Percentiles rank a stretch among this genome's conserved stretches.
phyloP scores from a whole-genome alignment of 2,113 vertebrate genomes.

The Scophthalmus maximus region DNA sequence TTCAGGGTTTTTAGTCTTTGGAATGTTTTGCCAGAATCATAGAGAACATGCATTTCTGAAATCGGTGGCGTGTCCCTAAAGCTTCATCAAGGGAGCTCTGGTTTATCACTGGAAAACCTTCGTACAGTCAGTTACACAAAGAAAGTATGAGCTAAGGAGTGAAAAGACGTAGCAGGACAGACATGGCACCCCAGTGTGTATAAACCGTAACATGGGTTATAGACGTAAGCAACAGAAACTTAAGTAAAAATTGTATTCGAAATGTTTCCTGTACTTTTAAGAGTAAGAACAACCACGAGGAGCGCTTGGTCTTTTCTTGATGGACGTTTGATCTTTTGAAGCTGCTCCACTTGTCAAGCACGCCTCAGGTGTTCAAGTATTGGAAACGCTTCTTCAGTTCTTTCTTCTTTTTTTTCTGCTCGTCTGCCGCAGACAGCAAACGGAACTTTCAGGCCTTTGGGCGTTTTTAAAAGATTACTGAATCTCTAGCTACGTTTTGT shows the following conservation, averaged over 20 bases:
- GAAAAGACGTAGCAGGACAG: background rate
- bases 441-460: conserved; percentile 66
- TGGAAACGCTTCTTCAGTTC: conserved; percentile 36
- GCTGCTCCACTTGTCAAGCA: conserved; percentile 48
- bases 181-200: conserved; percentile 35
- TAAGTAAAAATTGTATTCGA: conserved; percentile 44
- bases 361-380: conserved; percentile 41
- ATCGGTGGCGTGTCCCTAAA: background rate
- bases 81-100: background rate
- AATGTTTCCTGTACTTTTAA: conserved; percentile 39
- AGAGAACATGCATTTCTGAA: background rate
- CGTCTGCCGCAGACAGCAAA: conserved; percentile 51
- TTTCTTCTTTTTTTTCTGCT: conserved; percentile 37
- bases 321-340: conserved; percentile 53
- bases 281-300: conserved; percentile 17
- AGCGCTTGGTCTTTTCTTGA: conserved; percentile 42
- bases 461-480: conserved; percentile 82
- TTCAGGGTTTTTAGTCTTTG: background rate
- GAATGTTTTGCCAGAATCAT: background rate
- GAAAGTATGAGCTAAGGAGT: conserved; percentile 6
- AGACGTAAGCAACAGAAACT: conserved; percentile 42
- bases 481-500: conserved; percentile 79
- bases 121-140: background rate
- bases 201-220: conserved; percentile 28
- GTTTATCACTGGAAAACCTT: conserved; percentile 1